Evolutionary conservation across 2,113 vertebrate species (phyloP).

Genomic region (Tetraodon nigroviridis): DNA sequence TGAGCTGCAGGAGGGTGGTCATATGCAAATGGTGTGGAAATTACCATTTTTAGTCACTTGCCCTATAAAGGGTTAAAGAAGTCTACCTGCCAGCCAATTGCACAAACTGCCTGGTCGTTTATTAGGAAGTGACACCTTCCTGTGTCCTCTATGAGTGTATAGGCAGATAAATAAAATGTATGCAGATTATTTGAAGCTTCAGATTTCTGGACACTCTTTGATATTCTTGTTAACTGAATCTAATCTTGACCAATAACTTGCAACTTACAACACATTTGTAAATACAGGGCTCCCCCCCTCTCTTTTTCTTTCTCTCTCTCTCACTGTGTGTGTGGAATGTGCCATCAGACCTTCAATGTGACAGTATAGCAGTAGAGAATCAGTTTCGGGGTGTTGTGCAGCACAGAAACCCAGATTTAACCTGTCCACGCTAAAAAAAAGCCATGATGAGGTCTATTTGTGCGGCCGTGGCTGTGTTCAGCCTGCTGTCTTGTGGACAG

Average conservation of each 20-base stretch:
- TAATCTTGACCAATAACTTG: neutral
- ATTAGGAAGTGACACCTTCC: conserved; percentile 46
- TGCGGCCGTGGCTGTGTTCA: conserved; percentile 22
- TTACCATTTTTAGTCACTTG: no score
- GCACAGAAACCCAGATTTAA: neutral
- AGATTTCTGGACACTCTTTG: conserved; percentile 50
- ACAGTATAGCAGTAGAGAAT: neutral
- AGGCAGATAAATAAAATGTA: no score
- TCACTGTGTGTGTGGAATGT: neutral
- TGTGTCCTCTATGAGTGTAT: neutral
- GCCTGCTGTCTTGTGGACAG: conserved; percentile 28
- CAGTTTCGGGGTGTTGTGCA: neutral
- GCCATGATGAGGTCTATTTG: conserved; percentile 15
- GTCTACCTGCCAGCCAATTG: conserved; percentile 51
- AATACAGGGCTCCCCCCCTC: neutral
- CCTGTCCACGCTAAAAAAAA: neutral
- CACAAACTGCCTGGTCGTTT: conserved; percentile 44
- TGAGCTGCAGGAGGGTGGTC: no score
- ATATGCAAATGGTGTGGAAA: no score
- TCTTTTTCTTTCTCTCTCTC: neutral
- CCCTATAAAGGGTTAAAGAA: no score
- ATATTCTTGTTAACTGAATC: conserved; percentile 50
- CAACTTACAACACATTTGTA: no score
- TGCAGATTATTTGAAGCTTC: conserved; percentile 19
- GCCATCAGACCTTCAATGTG: neutral